A percentile compares a stretch with the other conserved stretches of the same genome.
Conservation (phyloP, 2,113 vertebrate species). For the Bambusicola thoracicus region DNA sequence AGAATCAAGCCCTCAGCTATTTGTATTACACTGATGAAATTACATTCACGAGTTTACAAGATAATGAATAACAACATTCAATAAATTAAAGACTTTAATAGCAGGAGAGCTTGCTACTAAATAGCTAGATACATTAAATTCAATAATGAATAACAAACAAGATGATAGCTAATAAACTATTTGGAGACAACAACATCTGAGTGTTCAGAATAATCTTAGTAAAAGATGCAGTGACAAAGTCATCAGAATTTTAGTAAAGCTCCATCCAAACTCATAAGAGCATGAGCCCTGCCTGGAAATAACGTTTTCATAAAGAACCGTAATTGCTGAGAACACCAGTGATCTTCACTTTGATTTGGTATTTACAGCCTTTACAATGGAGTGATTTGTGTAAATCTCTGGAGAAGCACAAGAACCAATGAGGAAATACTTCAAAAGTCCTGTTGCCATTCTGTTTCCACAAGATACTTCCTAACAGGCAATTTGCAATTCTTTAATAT, state of each 20-base stretch:
- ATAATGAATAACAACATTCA: slow-evolving; percentile 1
- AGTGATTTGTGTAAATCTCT: neutral
- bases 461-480: neutral
- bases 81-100: neutral
- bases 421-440: neutral
- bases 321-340: neutral
- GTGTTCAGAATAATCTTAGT: neutral
- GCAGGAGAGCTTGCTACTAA: neutral
- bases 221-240: neutral
- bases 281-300: neutral
- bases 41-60: neutral
- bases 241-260: neutral
- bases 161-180: neutral
- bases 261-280: neutral
- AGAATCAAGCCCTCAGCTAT: neutral
- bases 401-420: neutral
- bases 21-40: neutral
- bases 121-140: neutral
- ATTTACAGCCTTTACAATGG: neutral
- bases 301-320: neutral
- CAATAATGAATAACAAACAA: neutral
- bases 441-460: neutral
- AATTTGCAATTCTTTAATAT: neutral
- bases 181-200: neutral
- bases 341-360: neutral